phyloP scores from a whole-genome alignment of 2,888 invertebrate species.

The Hemicrepidius hirtus region DNA sequence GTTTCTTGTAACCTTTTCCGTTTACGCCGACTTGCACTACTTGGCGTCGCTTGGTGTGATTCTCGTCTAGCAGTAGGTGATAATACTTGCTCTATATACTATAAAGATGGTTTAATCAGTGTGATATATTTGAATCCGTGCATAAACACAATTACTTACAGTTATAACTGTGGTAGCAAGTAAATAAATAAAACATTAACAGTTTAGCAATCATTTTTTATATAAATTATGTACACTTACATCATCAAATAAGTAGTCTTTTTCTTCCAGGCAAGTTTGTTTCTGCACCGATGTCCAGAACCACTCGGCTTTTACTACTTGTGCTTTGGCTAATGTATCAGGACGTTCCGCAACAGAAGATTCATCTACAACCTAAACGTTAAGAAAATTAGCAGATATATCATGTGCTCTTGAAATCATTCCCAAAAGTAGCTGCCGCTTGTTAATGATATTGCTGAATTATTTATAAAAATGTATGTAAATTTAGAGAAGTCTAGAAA shows the following conservation, averaged over 20 bases:
- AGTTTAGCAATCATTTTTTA: no score
- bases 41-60: constrained; percentile 74
- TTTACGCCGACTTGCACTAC: constrained; percentile 80
- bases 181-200: not conserved
- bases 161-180: not conserved
- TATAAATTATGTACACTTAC: constrained; percentile 74
- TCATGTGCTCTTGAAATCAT: not conserved
- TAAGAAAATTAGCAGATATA: constrained; percentile 58
- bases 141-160: constrained; percentile 8
- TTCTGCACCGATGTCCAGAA: constrained; percentile 99
- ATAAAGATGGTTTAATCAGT: constrained; percentile 18
- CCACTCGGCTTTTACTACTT: constrained; percentile 95
- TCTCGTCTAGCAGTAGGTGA: constrained; percentile 75
- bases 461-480: not conserved
- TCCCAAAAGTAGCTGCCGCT: constrained; percentile 4
- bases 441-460: constrained; percentile 6
- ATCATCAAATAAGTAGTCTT: constrained; percentile 90
- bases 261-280: constrained; percentile 93
- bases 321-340: constrained; percentile 78
- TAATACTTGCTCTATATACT: constrained; percentile 74
- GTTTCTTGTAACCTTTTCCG: constrained; percentile 85
- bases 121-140: not conserved
- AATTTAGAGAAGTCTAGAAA: not conserved
- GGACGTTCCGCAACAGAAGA: constrained; percentile 81
- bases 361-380: constrained; percentile 88